phyloP scores from a whole-genome alignment of 2,797 vertebrate species.

The Manis javanica region DNA sequence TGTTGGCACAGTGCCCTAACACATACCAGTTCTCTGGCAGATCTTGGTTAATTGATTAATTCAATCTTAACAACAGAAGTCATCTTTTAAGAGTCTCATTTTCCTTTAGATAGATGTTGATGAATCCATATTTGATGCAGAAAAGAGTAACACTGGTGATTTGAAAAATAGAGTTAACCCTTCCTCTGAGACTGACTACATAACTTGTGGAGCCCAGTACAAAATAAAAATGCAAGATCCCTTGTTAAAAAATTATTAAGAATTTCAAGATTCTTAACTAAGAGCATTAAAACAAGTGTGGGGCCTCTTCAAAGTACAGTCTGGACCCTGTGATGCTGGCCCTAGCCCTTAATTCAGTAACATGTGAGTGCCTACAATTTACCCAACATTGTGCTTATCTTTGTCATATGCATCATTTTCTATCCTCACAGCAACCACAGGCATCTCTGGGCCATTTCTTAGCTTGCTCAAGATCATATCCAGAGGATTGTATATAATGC shows the following conservation, averaged over 20 bases:
- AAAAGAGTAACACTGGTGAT: not conserved
- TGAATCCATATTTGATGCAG: not conserved
- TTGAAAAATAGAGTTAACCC: not conserved
- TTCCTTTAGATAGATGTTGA: not conserved
- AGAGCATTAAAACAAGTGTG: not conserved
- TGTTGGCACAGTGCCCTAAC: not conserved
- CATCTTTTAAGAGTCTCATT: constrained; percentile 13
- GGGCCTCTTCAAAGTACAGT: not conserved
- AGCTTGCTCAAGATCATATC: not conserved
- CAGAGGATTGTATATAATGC: not conserved
- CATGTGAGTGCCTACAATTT: not conserved
- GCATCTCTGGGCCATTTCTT: not conserved
- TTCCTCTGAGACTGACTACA: not conserved
- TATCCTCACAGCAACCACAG: not conserved
- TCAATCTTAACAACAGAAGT: not conserved
- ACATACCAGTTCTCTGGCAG: not conserved
- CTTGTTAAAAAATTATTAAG: constrained; percentile 7
- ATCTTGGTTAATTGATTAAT: not conserved
- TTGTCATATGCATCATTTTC: not conserved
- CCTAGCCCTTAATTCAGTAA: not conserved
- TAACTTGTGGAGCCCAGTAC: not conserved
- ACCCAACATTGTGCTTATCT: not conserved
- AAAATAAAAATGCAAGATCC: not conserved
- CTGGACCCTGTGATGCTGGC: rapidly evolving
- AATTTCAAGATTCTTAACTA: not conserved